These are phyloP conservation scores for Lottia gigantea DNA, from an alignment of 2,888 invertebrate genomes.

Conservation along the genomic window DNA sequence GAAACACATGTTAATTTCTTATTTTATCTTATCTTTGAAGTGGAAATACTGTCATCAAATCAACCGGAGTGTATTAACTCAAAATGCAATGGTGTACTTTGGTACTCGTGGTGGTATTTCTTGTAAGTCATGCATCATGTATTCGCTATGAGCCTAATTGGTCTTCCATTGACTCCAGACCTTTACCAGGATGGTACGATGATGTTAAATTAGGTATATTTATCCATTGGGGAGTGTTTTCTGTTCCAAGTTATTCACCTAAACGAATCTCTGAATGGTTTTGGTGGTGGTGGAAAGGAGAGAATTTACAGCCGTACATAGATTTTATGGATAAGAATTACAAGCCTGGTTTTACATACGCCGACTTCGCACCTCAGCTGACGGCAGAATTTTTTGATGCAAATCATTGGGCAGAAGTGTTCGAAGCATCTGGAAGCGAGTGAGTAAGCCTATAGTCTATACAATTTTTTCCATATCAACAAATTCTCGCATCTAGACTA, in stretches of 20 bases:
- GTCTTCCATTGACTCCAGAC: conserved; percentile 85
- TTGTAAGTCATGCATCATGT: neutral
- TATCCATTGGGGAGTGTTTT: conserved; percentile 70
- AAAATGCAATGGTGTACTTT: too few species aligned
- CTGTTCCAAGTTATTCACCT: conserved; percentile 62
- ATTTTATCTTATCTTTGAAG: too few species aligned
- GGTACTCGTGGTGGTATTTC: too few species aligned
- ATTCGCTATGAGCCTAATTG: conserved; percentile 75
- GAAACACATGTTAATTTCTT: too few species aligned
- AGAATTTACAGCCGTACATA: conserved; percentile 42
- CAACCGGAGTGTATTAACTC: too few species aligned
- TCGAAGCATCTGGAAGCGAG: conserved; percentile 86
- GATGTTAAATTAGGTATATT: conserved; percentile 71
- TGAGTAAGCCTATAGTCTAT: too few species aligned
- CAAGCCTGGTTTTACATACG: conserved; percentile 87
- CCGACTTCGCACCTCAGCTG: conserved; percentile 88
- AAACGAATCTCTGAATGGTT: conserved; percentile 84
- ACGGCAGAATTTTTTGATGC: conserved; percentile 89
- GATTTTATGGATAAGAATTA: conserved; percentile 85
- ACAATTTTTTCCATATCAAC: too few species aligned
- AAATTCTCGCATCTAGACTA: too few species aligned
- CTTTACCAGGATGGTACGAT: conserved; percentile 72
- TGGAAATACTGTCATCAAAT: too few species aligned
- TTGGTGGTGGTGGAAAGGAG: conserved; percentile 57
- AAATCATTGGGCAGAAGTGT: conserved; percentile 84